These are phyloP conservation scores for Strigops habroptila DNA, from an alignment of 2,113 vertebrate species.

Conservation along the genomic window DNA sequence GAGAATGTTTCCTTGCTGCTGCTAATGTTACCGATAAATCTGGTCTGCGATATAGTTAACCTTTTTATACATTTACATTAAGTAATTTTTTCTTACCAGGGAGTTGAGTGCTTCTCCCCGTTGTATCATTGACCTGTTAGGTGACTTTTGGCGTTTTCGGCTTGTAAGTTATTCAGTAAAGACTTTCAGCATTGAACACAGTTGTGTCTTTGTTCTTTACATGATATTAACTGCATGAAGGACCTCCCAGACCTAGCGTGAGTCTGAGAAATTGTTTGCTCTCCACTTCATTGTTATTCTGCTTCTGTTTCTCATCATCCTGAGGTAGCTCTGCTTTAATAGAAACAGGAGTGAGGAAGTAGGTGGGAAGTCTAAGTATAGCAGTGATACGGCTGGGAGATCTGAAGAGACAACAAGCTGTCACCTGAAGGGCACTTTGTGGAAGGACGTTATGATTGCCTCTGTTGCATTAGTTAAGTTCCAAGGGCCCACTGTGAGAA, in stretches of 20 bases:
- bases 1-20: not conserved
- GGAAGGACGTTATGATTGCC: not conserved
- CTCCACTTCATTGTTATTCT: not conserved
- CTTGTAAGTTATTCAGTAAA: not conserved
- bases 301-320: not conserved
- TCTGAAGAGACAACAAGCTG: not conserved
- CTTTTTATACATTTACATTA: fast-evolving
- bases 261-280: not conserved
- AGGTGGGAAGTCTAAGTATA: not conserved
- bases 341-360: not conserved
- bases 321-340: not conserved
- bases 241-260: not conserved
- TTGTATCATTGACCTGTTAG: not conserved
- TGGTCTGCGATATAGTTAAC: not conserved
- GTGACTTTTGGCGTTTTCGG: not conserved
- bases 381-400: not conserved
- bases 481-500: not conserved
- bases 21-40: not conserved
- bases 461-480: not conserved
- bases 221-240: not conserved
- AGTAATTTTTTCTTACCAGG: not conserved
- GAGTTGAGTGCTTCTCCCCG: not conserved
- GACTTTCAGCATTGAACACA: not conserved
- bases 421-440: not conserved
- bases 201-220: not conserved